Base-by-base conservation (phyloP, 2,888 invertebrate genomes). In the Mycalesis mineus region DNA sequence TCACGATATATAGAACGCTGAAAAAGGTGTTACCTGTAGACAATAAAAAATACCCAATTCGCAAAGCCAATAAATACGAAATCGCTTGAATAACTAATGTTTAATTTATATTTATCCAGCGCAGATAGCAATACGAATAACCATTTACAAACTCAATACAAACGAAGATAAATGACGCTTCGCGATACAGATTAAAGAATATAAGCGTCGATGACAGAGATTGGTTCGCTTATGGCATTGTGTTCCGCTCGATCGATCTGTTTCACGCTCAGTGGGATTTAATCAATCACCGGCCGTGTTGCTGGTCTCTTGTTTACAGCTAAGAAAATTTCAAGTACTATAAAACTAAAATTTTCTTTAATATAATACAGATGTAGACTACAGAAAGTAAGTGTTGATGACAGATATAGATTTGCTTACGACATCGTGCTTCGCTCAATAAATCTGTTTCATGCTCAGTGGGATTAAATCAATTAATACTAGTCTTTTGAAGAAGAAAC, bases 161-260 rank as follows among this genome's bases (percentile, higher is more conserved):
- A 55, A 55, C 22, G 55, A 40, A 55, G 48, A 55, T 55, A 49
- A 49, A 55, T 49, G 42, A 49, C 40, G 31, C 14, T 31, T 14
- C 28, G 28, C 33, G 48, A 28, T 33, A 55, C 22, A 59, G 41
- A 56, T 56, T 59, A 56, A 51, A 33, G 47, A 41, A 22, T 36
- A 49, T 49, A 14, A 11, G 36, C 29, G 28, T 47, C 28, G 39
- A 17, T 36, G 60, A 60, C 57, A 50, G 14, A 48, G 49, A 57
- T 57, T 53, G 41, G 53, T 57, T 57, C 39, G 33, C 40, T 44
- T 60, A 53, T 53, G 49, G 50, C 13, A 40, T 28, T 40, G 37
- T 50, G 50, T 50, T 50, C 6, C 13, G 39, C 40, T n/a, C 6
- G 39, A 50, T 40, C 39, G 40, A 28, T 50, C 8, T 8, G 15